Evolutionary conservation across 2,888 invertebrate genomes (phyloP), one percentile per base, ranked within the genome.

Genomic region (Limnephilus marmoratus): DNA sequence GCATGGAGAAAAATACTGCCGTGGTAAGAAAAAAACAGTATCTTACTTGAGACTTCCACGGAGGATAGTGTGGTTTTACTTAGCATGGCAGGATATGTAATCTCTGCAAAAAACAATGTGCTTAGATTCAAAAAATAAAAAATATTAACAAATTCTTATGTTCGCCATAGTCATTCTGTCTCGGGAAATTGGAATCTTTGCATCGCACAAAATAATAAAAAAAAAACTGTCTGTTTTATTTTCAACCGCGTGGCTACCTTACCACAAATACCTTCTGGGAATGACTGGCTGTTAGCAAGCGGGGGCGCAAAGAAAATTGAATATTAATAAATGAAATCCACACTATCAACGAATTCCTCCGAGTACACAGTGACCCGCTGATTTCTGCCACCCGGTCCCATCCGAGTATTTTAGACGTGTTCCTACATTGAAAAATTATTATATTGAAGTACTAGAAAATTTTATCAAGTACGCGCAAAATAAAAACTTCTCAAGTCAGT

Each of bases 271-370:
- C 7, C 7, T 68, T 68, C 68, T 68, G 24, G 68, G 24, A 68
- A 24, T 68, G 68, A n/a, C 68, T 68, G 24, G 68, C 24, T 37
- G 83, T 37, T 24, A 37, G 24, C 37, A 83, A 83, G 24, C 24
- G 83, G 18, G 24, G 7, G 86, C 31, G 15, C 49, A 45, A 86
- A 29, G 49, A 37, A 86, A 86, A 86, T 86, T 86, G 49, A 49
- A 86, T 86, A n/a, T 86, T n/a, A 86, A 49, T 86, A 86, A 49
- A 49, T 86, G 86, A 49, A 49, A n/a, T n/a, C 86, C 29, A 86
- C 86, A 86, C 49, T 49, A 86, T 49, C 49, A 86, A 86, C 29
- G n/a, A 29, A n/a, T 34, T 83, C 37, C 37, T 37, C 24, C 24
- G 49, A 86, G 41, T 45, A 1, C 49, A 45, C 15, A 86, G 86